Evolutionary conservation across 2,797 vertebrate genomes (phyloP), one percentile per base, ranked within the genome.

Genomic region (Coilia nasus): DNA sequence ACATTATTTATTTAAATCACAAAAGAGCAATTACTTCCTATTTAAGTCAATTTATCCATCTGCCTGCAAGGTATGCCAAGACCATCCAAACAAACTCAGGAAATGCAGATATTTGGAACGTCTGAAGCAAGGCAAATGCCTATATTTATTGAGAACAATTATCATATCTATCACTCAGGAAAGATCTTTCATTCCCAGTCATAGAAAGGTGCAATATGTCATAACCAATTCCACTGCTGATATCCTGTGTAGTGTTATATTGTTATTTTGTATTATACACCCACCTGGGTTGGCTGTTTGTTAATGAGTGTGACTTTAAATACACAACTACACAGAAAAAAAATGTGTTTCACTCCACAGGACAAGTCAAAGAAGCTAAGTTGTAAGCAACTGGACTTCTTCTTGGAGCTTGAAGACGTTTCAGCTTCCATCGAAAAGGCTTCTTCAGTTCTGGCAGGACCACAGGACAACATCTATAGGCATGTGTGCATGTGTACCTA

Each of bases 1-100:
- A 90, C 92, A 91, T 91, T 94, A 94, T 95, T 94, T 95, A 44
- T 85, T 82, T 87, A 60, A 85, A 85, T 46, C 25, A 80, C 46
- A 59, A 81, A 44, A 21, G 71, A 41, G 71, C 35, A 41, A 44
- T 78, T 78, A 78, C 41, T 21, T 78, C 35, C 35, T 44, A 19
- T 44, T 44, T 41, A 78, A 78, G 71, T 44, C 31, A 21, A 75
- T 35, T 21, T 44, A 78, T 78, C 71, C 17, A 11, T 44, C 35
- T 41, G 15, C 15, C 19, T 78, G 67, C 67, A 75, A 35, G 67
- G 23, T 64, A 75, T 35, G 71, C 15, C 35, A 44, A 19, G 71
- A 78, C 7, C 17, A 7, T 44, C 17, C 19, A 78, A 78, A 44
- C 35, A 41, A 78, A 44, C 31, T 35, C 31, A 75, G 67, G 31